Base-by-base conservation (phyloP, 2,888 invertebrate genomes). In the Ectemnius continuus region DNA sequence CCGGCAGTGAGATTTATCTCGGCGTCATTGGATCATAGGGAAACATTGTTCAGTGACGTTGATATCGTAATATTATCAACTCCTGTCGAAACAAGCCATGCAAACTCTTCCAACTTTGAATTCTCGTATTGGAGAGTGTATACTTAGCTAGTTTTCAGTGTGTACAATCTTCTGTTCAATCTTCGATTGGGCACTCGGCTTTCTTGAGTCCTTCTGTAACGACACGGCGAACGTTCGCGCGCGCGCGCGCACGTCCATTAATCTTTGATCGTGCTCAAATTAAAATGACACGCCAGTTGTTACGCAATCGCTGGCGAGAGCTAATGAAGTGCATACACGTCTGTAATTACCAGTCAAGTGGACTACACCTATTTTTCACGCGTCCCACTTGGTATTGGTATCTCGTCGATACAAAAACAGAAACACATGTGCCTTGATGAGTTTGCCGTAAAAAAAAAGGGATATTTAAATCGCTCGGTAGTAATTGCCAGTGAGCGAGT, bases 301-400 rank as follows among this genome's bases (percentile, higher is more conserved):
- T 89, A 87, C 84, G 88, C 86, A 89, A 90, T 83, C 75, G 81
- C 70, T 75, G 79, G 84, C 85, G 81, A 86, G 86, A 84, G 84
- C 86, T 90, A 89, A 90, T 89, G 87, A 90, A 89, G 89, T 88
- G 87, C 86, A 88, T 86, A 87, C 85, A 85, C 82, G 75, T 82
- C 74, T 73, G 86, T 87, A 90, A 90, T 89, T 89, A 90, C 84
- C 81, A 82, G 80, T 81, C 83, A 83, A 83, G 81, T 79, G 78
- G 81, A 82, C 85, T 88, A 84, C 36, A 36, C 85, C 84, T 84
- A 85, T 83, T 85, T 87, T 84, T 84, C 85, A 81, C 82, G 80
- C 82, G 64, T 63, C 62, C 63, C 48, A 70, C 11, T 36, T 11
- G 36, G 8, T 11, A 36, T 36, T 36, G 36, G 71, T 71, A 71